Conservation (phyloP, 2,113 vertebrate species). For the Leptobrachium ailaonicum region DNA sequence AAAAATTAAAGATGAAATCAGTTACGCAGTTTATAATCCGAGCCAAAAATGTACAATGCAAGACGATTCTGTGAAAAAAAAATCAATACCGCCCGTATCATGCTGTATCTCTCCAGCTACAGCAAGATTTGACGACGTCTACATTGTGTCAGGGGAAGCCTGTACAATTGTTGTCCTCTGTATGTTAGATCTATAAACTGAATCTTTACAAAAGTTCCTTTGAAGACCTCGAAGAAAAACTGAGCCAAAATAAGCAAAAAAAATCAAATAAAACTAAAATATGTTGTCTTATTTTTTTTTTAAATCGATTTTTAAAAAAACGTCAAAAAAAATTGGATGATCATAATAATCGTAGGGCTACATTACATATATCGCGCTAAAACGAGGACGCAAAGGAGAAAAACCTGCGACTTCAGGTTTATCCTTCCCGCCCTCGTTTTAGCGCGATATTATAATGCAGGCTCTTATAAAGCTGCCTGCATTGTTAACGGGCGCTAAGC, state of each 20-base stretch:
- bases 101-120: constrained; percentile 21
- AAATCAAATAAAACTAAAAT: not conserved
- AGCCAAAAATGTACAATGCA: constrained; percentile 40
- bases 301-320: no score
- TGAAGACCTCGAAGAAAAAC: constrained; percentile 15
- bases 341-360: no score
- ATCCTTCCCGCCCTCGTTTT: no score
- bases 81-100: constrained; percentile 39
- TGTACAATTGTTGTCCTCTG: constrained; percentile 33
- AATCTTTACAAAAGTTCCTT: constrained; percentile 46
- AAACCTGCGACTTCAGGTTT: no score
- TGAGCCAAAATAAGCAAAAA: not conserved
- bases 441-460: no score
- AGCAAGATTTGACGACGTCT: constrained; percentile 30
- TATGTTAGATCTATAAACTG: constrained; percentile 39
- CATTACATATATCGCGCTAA: no score
- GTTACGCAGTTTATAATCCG: constrained; percentile 31
- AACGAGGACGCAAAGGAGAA: no score
- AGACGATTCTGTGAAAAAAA: constrained; percentile 16
- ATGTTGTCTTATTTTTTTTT: no score
- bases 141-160: constrained; percentile 35
- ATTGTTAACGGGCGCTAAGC: no score
- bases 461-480: no score
- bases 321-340: no score
- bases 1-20: constrained; percentile 48